Percentiles rank a stretch among this genome's conserved stretches.
These are phyloP conservation scores for Phyllotis vaccarum DNA, from an alignment of 2,797 vertebrate genomes.

Conservation along the genomic window DNA sequence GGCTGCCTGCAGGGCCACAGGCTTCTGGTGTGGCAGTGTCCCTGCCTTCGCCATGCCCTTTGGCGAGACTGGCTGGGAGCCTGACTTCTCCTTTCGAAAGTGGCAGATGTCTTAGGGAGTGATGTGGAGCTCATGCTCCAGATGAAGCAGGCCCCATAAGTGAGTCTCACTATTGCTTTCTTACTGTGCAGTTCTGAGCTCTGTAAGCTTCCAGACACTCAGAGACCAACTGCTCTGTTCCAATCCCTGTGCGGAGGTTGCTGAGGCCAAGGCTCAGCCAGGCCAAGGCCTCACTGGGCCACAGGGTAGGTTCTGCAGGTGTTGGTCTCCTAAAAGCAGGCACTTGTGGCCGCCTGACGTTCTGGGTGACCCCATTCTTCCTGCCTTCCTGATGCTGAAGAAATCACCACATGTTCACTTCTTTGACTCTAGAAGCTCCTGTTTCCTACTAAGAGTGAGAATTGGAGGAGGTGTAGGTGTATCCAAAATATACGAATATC, in stretches of 20 bases:
- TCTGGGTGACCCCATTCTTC: conserved; percentile 75
- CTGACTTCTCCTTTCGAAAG: background rate
- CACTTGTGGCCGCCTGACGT: conserved; percentile 88
- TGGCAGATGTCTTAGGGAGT: conserved; percentile 45
- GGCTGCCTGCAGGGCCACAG: fast-evolving
- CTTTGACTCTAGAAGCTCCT: conserved; percentile 78
- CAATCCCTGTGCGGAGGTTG: conserved; percentile 69
- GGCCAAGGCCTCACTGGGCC: conserved; percentile 78
- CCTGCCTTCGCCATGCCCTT: background rate
- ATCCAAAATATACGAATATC: conserved; percentile 78
- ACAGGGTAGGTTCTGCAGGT: conserved; percentile 77
- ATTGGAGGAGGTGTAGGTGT: background rate
- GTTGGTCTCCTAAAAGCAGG: conserved; percentile 84
- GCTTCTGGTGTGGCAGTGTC: background rate
- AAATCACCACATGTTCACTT: conserved; percentile 73
- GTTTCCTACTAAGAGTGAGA: conserved; percentile 76
- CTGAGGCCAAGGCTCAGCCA: conserved; percentile 78
- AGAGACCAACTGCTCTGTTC: conserved; percentile 74
- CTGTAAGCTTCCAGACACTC: conserved; percentile 75
- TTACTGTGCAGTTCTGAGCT: conserved; percentile 79
- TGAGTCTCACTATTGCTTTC: conserved; percentile 75
- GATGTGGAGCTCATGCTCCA: background rate
- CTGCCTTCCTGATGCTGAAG: conserved; percentile 76
- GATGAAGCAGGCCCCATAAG: conserved; percentile 67
- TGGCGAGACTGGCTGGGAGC: background rate